Base-by-base conservation (phyloP, 2,113 vertebrate species). In the Microtus oregoni region DNA sequence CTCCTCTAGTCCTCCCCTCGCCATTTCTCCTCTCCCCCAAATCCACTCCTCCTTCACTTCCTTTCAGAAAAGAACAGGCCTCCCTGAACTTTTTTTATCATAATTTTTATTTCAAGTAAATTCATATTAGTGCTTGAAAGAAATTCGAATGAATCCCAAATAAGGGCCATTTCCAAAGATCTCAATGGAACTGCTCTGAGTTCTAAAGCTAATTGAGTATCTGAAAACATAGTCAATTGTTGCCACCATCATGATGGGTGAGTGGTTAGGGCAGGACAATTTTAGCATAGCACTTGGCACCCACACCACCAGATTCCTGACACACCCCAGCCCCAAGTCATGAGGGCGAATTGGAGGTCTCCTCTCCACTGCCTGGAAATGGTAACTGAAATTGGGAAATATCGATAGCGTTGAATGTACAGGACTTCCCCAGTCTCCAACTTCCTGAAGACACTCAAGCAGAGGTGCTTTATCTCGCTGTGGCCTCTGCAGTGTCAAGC, bases 391-490 rank as follows among this genome's bases (percentile, higher is more conserved):
- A n/a, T 6, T 12, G 61, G 55, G 44, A 41, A 55, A 7, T 22
- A 14, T 7, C n/a, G 11, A 87, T 17, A 30, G 15, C 1, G 2
- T 13, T 30, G 28, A 22, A 65, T 68, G 47, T 38, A 24, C 32
- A 7, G 22, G 67, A 24, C 12, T 52, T 70, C 63, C 30, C 15
- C 0, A 14, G 44, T 20, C 58, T 92, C 75, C 15, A 41, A 32
- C 38, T 38, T 75, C 67, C 28, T n/a, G 55, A 30, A 15, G n/a
- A 58, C 5, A 9, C 24, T 26, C 47, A 32, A 47, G 73, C 15
- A 11, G n/a, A 61, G 7, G 41, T 15, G 8, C 32, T 15, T 87
- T 35, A 86, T 58, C 65, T 99, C 99, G 99, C 99, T 2, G 99
- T 98, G 65, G 99, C 90, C 96, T 97, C 73, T 97, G 98, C 95